phyloP scores from a whole-genome alignment of 1,140 invertebrate species.

The Zaprionus camerounensis region DNA sequence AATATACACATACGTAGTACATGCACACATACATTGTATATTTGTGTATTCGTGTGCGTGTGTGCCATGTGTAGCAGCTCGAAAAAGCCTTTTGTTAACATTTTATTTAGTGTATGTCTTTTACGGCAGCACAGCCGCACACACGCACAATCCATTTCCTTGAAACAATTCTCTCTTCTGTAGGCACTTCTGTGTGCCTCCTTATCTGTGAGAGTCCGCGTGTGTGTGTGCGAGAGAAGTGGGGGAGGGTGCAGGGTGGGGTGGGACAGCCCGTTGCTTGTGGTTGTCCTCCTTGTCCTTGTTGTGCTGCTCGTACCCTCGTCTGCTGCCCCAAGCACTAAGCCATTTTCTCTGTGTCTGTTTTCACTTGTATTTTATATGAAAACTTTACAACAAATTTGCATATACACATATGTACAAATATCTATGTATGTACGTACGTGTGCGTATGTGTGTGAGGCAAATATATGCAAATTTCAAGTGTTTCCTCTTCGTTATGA shows the following conservation, averaged over 20 bases:
- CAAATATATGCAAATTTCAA: constrained; percentile 84
- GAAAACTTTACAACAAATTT: constrained; percentile 81
- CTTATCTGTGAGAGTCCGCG: constrained; percentile 21
- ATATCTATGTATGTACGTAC: constrained; percentile 38
- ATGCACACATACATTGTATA: neutral
- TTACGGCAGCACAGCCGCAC: constrained; percentile 45
- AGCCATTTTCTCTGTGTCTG: constrained; percentile 69
- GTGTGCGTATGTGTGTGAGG: constrained; percentile 53
- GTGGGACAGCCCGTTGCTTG: constrained; percentile 39
- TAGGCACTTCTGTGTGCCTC: constrained; percentile 62
- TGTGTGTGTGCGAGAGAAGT: constrained; percentile 15
- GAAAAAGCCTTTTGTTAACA: constrained; percentile 71
- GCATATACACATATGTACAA: constrained; percentile 44
- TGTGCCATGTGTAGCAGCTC: neutral
- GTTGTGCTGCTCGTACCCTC: constrained; percentile 59
- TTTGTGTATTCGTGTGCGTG: neutral
- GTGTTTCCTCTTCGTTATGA: constrained; percentile 84
- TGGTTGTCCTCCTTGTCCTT: constrained; percentile 76
- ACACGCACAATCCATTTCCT: constrained; percentile 77
- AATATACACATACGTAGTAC: neutral
- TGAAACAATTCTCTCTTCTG: constrained; percentile 69
- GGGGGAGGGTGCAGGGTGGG: constrained; percentile 26
- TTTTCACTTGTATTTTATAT: constrained; percentile 83
- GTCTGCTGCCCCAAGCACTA: constrained; percentile 52
- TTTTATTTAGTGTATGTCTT: constrained; percentile 77